A percentile compares a stretch with the other conserved stretches of the same genome.
Conservation (phyloP, 1,140 invertebrate species). For the Nebria ingens region DNA sequence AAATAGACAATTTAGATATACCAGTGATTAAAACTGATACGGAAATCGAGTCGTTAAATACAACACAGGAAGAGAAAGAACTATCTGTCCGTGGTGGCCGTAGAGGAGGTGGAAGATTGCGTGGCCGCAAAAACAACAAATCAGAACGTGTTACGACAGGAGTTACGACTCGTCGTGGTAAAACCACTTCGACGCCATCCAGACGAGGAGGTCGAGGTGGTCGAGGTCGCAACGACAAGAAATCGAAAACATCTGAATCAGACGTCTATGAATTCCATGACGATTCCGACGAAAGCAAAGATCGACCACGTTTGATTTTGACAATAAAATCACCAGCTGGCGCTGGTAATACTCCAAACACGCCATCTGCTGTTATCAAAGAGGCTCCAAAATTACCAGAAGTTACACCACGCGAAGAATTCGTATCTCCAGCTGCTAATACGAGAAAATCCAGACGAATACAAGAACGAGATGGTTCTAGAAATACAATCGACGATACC, state of each 20-base stretch:
- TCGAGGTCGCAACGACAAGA: conserved; percentile 42
- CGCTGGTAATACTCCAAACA: conserved; percentile 29
- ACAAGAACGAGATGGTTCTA: conserved; percentile 59
- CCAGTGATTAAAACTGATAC: conserved; percentile 21
- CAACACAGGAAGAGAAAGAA: conserved; percentile 23
- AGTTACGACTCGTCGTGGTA: conserved; percentile 42
- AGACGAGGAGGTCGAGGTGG: conserved; percentile 41
- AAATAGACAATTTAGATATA: conserved; percentile 12
- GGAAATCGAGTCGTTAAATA: conserved; percentile 20
- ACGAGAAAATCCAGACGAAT: conserved; percentile 69
- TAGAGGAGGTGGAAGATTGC: conserved; percentile 28
- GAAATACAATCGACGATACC: conserved; percentile 69
- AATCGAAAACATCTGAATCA: conserved; percentile 40
- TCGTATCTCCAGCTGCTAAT: conserved; percentile 46
- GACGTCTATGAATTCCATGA: conserved; percentile 77
- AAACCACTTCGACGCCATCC: conserved; percentile 18
- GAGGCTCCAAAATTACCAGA: conserved; percentile 30
- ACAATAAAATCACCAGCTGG: conserved; percentile 63
- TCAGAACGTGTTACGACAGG: conserved; percentile 30
- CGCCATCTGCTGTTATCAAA: conserved; percentile 40
- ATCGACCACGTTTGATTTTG: conserved; percentile 60
- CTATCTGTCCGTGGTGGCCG: conserved; percentile 24
- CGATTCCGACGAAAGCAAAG: conserved; percentile 61
- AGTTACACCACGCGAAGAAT: conserved; percentile 43
- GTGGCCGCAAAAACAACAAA: conserved; percentile 10